Evolutionary conservation across 2,888 invertebrate genomes (phyloP).

Genomic region (Hololepta plana): DNA sequence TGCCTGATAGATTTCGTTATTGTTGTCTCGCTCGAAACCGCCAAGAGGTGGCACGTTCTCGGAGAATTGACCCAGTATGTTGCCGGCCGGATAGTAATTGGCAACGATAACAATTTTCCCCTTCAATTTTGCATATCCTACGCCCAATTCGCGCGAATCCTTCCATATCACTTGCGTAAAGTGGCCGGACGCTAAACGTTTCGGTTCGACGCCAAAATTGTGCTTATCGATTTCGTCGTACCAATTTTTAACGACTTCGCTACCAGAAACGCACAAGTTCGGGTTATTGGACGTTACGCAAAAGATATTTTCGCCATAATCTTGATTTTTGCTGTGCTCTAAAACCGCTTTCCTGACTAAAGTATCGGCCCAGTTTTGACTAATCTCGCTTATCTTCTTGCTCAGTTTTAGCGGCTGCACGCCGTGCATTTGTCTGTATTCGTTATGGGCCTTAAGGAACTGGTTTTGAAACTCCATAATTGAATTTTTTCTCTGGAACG

Average conservation of each 20-base stretch:
- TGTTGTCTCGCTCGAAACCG: conserved; percentile 22
- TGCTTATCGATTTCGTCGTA: conserved; percentile 57
- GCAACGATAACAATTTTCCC: conserved; percentile 73
- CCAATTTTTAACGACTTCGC: conserved; percentile 57
- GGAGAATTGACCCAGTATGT: conserved; percentile 53
- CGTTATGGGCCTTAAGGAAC: conserved; percentile 40
- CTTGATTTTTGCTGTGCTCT: conserved; percentile 36
- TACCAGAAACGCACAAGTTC: conserved; percentile 42
- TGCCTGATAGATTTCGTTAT: conserved; percentile 21
- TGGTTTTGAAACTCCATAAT: conserved; percentile 23
- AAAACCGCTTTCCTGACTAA: conserved; percentile 33
- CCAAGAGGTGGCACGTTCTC: conserved; percentile 51
- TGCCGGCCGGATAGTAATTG: conserved; percentile 80
- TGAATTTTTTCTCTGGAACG: conserved; percentile 8
- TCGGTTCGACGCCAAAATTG: conserved; percentile 48
- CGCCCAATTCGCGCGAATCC: conserved; percentile 50
- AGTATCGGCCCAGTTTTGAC: conserved; percentile 33
- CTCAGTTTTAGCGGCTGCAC: conserved; percentile 35
- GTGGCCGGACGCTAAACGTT: conserved; percentile 41
- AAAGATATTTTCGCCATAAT: conserved; percentile 50
- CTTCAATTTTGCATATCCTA: conserved; percentile 46
- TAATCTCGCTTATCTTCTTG: conserved; percentile 32
- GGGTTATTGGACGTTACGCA: conserved; percentile 49
- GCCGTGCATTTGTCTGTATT: conserved; percentile 35
- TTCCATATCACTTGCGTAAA: conserved; percentile 77